These are phyloP conservation scores for Hylaeus anthracinus DNA, from an alignment of 1,140 invertebrate genomes.

Conservation along the genomic window DNA sequence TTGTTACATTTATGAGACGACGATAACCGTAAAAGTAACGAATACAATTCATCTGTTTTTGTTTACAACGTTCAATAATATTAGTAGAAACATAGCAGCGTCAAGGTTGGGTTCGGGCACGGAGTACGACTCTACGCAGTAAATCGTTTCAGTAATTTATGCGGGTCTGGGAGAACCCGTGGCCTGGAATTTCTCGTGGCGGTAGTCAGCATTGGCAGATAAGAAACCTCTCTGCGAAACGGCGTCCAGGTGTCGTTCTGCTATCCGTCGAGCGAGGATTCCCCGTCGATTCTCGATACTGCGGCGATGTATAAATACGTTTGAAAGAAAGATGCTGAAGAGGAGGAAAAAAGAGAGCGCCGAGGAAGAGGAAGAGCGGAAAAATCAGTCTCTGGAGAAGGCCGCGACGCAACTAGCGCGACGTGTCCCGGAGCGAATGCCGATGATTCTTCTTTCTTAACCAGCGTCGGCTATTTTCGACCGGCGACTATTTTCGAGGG, in stretches of 20 bases:
- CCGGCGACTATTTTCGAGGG: constrained; percentile 79
- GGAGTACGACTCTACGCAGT: no score
- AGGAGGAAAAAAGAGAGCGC: constrained; percentile 3
- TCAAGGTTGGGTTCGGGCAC: no score
- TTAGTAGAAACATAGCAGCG: no score
- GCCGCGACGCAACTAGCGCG: constrained; percentile 33
- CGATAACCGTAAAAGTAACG: no score
- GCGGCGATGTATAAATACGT: constrained; percentile 39
- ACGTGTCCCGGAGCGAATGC: constrained; percentile 51
- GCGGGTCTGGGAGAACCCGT: no score
- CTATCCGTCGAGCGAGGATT: constrained; percentile 17
- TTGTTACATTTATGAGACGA: no score
- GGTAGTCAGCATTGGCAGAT: no score
- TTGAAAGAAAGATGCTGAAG: neutral
- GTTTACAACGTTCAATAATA: no score
- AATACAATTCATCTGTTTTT: no score
- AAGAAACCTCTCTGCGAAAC: no score
- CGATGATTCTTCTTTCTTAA: constrained; percentile 74
- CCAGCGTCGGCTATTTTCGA: constrained; percentile 77
- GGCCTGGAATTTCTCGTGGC: no score
- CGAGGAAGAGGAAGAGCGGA: neutral
- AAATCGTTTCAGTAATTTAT: no score
- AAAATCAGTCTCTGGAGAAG: constrained; percentile 55
- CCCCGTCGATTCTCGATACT: neutral
- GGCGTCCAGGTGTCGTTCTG: neutral